phyloP scores from a whole-genome alignment of 2,113 vertebrate species.

The Bathybates hornii region DNA sequence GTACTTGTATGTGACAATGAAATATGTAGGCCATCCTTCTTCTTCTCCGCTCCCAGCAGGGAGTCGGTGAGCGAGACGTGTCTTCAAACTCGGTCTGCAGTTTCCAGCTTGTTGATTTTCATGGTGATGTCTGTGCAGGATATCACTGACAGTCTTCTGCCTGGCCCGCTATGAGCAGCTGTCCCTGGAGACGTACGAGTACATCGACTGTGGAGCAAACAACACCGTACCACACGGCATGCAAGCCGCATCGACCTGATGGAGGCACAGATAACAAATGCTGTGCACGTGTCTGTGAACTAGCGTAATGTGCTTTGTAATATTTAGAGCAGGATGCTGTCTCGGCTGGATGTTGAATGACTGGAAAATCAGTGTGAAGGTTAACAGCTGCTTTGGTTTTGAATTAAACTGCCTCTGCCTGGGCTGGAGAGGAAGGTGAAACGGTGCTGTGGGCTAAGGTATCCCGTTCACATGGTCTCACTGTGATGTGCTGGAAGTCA shows the following conservation, averaged over 20 bases:
- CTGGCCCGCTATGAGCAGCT: conserved; percentile 69
- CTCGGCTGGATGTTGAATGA: neutral
- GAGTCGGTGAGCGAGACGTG: neutral
- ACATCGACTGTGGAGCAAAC: conserved; percentile 73
- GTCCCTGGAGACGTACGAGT: conserved; percentile 69
- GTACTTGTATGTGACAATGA: neutral
- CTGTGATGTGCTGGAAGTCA: neutral
- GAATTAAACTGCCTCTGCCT: accelerated
- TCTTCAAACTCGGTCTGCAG: neutral
- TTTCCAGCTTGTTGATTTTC: neutral
- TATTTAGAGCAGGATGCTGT: neutral
- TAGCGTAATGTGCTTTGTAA: neutral
- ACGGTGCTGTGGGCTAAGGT: neutral
- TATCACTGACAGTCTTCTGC: conserved; percentile 67
- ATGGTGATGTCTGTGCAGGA: conserved; percentile 33
- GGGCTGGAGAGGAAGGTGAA: neutral
- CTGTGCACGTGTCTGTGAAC: neutral
- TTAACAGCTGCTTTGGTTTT: neutral
- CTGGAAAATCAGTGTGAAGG: neutral
- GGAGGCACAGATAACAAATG: neutral
- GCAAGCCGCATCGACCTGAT: neutral
- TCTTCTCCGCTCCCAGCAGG: neutral
- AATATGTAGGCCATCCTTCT: accelerated
- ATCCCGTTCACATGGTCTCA: neutral
- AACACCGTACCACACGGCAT: conserved; percentile 3